Evolutionary conservation across 2,113 vertebrate genomes (phyloP).

Genomic region (Burhinus bistriatus): DNA sequence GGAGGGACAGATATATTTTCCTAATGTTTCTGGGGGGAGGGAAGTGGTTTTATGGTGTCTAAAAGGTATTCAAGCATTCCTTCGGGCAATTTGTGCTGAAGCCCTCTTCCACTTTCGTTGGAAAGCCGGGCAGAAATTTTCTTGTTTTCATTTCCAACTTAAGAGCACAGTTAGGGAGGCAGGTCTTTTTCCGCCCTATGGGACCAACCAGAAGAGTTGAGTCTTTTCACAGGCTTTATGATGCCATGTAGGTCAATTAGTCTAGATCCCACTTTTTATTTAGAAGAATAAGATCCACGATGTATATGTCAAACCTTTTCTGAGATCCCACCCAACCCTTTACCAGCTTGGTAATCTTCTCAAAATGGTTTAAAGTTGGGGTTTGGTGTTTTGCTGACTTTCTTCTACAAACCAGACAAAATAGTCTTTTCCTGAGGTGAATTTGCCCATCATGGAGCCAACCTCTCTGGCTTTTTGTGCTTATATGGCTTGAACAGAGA

Average conservation of each 20-base stretch:
- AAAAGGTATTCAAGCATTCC: neutral
- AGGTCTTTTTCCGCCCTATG: neutral
- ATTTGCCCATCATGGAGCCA: neutral
- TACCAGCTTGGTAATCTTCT: neutral
- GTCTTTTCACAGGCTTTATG: neutral
- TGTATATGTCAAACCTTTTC: neutral
- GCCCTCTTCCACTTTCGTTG: neutral
- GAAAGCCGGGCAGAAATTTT: neutral
- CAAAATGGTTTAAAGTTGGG: neutral
- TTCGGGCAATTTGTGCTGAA: neutral
- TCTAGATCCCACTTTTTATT: neutral
- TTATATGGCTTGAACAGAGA: conserved; percentile 20
- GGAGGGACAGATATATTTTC: neutral
- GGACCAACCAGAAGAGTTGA: neutral
- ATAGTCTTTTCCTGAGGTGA: neutral
- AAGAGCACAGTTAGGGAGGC: neutral
- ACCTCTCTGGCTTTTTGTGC: neutral
- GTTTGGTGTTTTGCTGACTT: neutral
- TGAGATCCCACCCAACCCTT: too few relatives aligned
- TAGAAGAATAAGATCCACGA: neutral
- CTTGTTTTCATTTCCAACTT: neutral
- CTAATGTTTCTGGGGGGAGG: neutral
- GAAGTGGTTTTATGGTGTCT: neutral
- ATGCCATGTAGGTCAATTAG: neutral
- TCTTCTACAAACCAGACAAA: neutral